These are phyloP conservation scores for Turritopsis rubra DNA, from an alignment of 30 jellyfish, hydroid and myxozoan species.

Conservation along the genomic window DNA sequence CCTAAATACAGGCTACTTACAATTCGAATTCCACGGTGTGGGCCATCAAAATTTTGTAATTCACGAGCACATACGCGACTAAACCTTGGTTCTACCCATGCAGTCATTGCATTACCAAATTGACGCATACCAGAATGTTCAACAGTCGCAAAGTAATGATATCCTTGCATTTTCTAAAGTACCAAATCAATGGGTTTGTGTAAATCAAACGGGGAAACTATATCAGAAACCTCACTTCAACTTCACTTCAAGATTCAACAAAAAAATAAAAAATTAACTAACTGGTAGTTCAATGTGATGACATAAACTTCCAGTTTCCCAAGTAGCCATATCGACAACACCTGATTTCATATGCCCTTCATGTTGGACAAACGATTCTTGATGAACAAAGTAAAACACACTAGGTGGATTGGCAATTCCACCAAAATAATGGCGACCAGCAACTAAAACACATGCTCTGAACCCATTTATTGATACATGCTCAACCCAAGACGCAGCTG, in stretches of 20 bases:
- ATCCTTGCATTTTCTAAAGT: background rate
- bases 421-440: conserved; percentile 27
- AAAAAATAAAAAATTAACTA: background rate
- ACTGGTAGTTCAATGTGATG: background rate
- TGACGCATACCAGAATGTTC: background rate
- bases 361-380: background rate
- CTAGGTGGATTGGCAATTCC: background rate
- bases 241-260: too few species aligned
- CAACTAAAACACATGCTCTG: conserved; percentile 34
- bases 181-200: background rate
- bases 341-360: background rate
- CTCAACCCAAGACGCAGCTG: conserved; percentile 27
- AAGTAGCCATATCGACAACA: conserved; percentile 2
- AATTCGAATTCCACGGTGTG: conserved; percentile 16
- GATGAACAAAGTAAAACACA: conserved; percentile 12
- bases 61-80: conserved; percentile 9
- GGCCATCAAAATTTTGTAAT: conserved; percentile 24
- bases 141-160: conserved; percentile 3
- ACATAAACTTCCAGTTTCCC: conserved; percentile 37
- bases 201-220: background rate
- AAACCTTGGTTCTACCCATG: background rate
- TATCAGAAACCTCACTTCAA: too few species aligned
- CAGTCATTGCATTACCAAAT: conserved; percentile 7
- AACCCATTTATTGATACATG: conserved; percentile 10
- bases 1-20: too few species aligned